These are phyloP conservation scores for Chionodraco myersi DNA, from an alignment of 2,113 vertebrate genomes.

Conservation along the genomic window DNA sequence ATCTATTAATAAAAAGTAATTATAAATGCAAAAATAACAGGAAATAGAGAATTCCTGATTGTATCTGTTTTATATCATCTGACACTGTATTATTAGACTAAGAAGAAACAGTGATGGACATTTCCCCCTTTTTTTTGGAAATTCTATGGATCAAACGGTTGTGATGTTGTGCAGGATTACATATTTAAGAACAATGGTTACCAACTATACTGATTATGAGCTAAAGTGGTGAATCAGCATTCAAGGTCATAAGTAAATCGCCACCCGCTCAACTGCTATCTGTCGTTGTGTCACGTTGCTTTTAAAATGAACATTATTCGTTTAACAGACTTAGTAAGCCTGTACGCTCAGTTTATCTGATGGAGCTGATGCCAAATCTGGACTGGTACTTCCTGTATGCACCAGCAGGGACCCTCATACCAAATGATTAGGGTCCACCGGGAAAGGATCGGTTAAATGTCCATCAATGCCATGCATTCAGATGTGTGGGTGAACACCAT, in stretches of 20 bases:
- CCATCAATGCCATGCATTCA: conserved; percentile 46
- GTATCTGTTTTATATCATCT: too few species aligned
- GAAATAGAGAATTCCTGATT: too few species aligned
- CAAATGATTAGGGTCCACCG: background rate
- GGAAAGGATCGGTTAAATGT: conserved; percentile 25
- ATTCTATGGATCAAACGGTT: too few species aligned
- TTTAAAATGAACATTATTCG: conserved; percentile 6
- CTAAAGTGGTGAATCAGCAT: too few species aligned
- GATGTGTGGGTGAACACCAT: conserved; percentile 23
- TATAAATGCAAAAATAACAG: too few species aligned
- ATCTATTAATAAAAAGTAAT: too few species aligned
- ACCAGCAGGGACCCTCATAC: background rate
- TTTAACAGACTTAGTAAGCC: conserved; percentile 13
- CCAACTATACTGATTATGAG: background rate
- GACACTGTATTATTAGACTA: too few species aligned
- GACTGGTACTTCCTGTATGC: conserved; percentile 13
- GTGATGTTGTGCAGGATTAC: background rate
- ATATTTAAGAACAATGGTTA: background rate
- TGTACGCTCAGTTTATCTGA: conserved; percentile 8
- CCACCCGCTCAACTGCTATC: background rate
- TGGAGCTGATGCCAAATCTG: conserved; percentile 26
- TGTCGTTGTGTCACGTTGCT: background rate
- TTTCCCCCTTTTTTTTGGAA: background rate
- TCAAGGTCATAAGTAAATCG: background rate
- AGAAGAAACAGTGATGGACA: background rate